Percentiles rank a stretch among this genome's conserved stretches.
phyloP scores from a whole-genome alignment of 2,797 vertebrate genomes.

The Etheostoma perlongum region DNA sequence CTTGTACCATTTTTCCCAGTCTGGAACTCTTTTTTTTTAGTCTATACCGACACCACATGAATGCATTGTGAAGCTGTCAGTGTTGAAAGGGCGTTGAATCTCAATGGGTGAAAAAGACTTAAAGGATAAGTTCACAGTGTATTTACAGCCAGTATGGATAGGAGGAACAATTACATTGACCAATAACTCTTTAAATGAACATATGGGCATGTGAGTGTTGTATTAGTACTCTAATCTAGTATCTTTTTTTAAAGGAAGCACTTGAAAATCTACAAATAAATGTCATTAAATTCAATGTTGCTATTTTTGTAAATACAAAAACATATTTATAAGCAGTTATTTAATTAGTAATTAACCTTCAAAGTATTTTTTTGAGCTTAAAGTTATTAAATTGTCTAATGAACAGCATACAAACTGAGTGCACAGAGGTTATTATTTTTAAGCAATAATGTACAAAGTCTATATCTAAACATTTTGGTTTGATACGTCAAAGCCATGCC shows the following conservation, averaged over 20 bases:
- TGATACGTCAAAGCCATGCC: background rate
- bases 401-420: background rate
- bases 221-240: background rate
- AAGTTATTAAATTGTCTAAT: background rate
- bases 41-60: too few relatives aligned
- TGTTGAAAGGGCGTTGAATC: background rate
- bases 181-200: background rate
- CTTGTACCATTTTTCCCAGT: too few relatives aligned
- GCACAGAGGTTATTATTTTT: background rate
- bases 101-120: background rate
- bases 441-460: background rate
- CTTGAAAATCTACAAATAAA: background rate
- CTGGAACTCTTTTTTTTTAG: too few relatives aligned
- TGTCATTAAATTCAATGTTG: background rate
- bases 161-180: background rate
- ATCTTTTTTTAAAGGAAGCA: too few relatives aligned
- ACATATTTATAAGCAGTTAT: background rate
- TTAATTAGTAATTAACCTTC: background rate
- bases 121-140: background rate
- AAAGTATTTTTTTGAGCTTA: background rate
- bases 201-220: background rate
- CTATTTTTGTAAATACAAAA: constrained; percentile 2
- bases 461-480: background rate
- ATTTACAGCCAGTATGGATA: background rate
- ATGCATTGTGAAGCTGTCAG: background rate